Evolutionary conservation across 2,113 vertebrate species (phyloP).

Genomic region (Syngnathus floridae): DNA sequence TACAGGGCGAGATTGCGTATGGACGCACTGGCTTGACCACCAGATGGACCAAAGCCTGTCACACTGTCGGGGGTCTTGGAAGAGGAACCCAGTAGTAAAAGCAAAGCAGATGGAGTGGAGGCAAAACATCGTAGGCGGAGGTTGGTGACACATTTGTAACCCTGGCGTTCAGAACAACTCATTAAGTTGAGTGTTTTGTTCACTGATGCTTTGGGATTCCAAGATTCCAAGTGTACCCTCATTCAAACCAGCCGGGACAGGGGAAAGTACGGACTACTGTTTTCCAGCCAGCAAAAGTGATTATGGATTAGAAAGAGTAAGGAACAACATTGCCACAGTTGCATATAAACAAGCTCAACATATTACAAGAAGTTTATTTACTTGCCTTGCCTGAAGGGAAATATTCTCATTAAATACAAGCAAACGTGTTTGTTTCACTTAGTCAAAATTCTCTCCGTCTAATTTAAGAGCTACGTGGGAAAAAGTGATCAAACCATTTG

Average conservation of each 20-base stretch:
- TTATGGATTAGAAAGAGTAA: constrained; percentile 48
- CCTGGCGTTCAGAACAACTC: constrained; percentile 1
- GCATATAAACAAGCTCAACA: constrained; percentile 29
- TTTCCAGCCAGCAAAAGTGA: constrained; percentile 21
- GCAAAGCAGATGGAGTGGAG: constrained; percentile 55
- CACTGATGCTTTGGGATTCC: background rate
- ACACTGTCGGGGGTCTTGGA: constrained; percentile 26
- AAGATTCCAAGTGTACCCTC: background rate
- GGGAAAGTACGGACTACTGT: background rate
- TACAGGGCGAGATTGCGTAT: constrained; percentile 14
- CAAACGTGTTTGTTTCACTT: background rate
- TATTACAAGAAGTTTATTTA: constrained; percentile 31
- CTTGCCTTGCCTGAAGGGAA: constrained; percentile 11
- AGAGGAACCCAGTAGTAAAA: constrained; percentile 32
- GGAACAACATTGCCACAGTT: constrained; percentile 28
- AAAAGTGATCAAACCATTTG: background rate
- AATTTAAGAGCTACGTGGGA: background rate
- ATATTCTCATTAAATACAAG: background rate
- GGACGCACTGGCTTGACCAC: constrained; percentile 42
- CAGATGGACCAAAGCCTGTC: constrained; percentile 58
- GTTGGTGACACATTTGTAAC: constrained; percentile 34
- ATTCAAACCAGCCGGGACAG: constrained; percentile 8
- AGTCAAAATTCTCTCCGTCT: background rate
- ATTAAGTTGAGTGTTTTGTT: constrained; percentile 24
- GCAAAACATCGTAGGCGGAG: constrained; percentile 10